Evolutionary conservation across 2,113 vertebrate genomes (phyloP), one percentile per base, ranked within the genome.

Genomic region (Hypocryptadius cinnamomeus): DNA sequence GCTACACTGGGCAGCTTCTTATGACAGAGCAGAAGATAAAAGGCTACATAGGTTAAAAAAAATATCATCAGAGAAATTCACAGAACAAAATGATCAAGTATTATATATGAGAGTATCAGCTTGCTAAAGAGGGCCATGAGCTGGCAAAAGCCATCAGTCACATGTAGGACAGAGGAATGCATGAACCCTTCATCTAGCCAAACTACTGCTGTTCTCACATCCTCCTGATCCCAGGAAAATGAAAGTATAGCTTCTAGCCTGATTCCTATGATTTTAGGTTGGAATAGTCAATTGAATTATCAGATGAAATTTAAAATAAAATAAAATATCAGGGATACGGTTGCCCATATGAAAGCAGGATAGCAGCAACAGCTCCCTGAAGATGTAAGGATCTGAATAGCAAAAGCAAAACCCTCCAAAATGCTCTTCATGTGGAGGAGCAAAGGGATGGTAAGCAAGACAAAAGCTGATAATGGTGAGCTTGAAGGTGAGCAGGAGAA

Each of bases 181-280:
- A 15, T 2, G 3, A 63, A 61, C 8, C 12, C 31, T 83, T 92
- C 39, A 27, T 59, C 37, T 35, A 70, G 47, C 23, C 68, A 77
- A 48, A 56, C 31, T 28, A 33, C 22, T 0, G 0, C 13, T 77
- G 33, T 54, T 78, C 33, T 80, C 56, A 50, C 1, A 3, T 27
- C 40, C 44, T 71, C 22, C 7, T 79, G 57, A 77, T 45, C 69
- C 57, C 23, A 73, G 44, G 25, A 74, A 79, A 93, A 64, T 64
- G 17, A 16, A 92, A 78, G 30, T 23, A 37, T 5, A 30, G 31
- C 45, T 83, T 86, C n/a, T 53, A 64, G 20, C 25, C 63, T 76
- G 51, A 73, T 63, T 35, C 12, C 25, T 45, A 27, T 9, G 3
- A 37, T 25, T 51, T 17, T 51, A 63, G 70, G 35, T 14, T 37